phyloP scores from a whole-genome alignment of 2,888 invertebrate species.

The Hirtodrosophila trivittata region DNA sequence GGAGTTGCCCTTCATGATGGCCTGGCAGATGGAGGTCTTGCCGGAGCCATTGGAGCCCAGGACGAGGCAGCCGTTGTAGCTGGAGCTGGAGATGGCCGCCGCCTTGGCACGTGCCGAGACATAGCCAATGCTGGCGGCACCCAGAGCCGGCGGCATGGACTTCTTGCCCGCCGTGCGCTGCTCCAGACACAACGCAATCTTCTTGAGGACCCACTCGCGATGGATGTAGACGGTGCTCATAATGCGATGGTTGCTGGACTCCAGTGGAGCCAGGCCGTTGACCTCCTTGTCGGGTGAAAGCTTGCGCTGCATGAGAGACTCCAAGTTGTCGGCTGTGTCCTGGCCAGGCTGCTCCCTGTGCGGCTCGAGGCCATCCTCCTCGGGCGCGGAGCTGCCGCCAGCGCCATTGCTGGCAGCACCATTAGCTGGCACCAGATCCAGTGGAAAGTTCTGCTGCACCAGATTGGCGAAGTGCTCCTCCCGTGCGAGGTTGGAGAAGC shows the following conservation, averaged over 20 bases:
- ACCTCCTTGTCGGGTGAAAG: slow-evolving; percentile 83
- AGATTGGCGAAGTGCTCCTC: slow-evolving; percentile 84
- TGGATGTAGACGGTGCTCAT: slow-evolving; percentile 82
- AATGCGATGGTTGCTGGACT: slow-evolving; percentile 61
- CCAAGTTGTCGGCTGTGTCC: slow-evolving; percentile 81
- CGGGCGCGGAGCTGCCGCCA: slow-evolving; percentile 59
- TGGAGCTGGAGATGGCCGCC: slow-evolving; percentile 78
- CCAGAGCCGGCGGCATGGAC: slow-evolving; percentile 70
- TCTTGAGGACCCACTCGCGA: slow-evolving; percentile 98
- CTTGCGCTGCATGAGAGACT: slow-evolving; percentile 82
- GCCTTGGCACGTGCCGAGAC: slow-evolving; percentile 81
- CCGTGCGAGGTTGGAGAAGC: slow-evolving; percentile 83
- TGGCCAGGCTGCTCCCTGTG: slow-evolving; percentile 43
- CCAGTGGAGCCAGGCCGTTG: slow-evolving; percentile 72
- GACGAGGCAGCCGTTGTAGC: slow-evolving; percentile 92
- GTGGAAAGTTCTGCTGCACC: slow-evolving; percentile 83
- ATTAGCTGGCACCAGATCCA: slow-evolving; percentile 68
- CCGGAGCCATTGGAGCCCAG: slow-evolving; percentile 97
- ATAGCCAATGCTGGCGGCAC: slow-evolving; percentile 62
- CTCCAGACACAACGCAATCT: slow-evolving; percentile 95
- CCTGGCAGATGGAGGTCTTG: slow-evolving; percentile 95
- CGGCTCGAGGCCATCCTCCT: slow-evolving; percentile 62
- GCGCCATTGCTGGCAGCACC: slow-evolving; percentile 45
- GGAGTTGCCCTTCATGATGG: slow-evolving; percentile 85
- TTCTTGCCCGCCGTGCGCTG: slow-evolving; percentile 93